These are phyloP conservation scores for Neuroterus valhalla DNA, from an alignment of 1,140 invertebrate genomes.

Conservation along the genomic window DNA sequence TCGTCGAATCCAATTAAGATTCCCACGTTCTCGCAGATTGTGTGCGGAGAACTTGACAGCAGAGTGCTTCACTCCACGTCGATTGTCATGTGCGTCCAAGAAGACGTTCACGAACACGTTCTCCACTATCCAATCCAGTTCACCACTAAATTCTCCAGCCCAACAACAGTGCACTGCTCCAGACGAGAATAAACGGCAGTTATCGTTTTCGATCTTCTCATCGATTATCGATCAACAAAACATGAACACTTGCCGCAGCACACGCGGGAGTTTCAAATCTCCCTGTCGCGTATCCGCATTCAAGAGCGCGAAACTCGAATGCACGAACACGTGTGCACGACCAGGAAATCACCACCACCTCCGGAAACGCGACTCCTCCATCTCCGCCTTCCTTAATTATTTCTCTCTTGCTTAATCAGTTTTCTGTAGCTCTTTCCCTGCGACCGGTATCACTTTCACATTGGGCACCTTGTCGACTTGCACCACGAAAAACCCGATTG, in stretches of 20 bases:
- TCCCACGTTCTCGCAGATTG: slow-evolving; percentile 23
- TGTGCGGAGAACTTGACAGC: neutral
- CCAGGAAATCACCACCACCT: no score
- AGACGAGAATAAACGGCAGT: neutral
- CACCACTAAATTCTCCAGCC: neutral
- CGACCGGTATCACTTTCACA: no score
- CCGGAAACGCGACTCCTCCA: no score
- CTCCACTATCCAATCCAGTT: neutral
- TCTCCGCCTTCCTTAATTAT: no score
- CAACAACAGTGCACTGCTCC: neutral
- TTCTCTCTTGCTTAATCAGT: no score
- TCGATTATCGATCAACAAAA: neutral
- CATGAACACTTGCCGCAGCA: neutral
- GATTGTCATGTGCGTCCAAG: slow-evolving; percentile 18
- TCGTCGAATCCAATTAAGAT: slow-evolving; percentile 22
- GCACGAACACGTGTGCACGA: neutral
- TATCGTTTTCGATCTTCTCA: neutral
- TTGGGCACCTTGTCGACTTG: no score
- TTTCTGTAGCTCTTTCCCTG: no score
- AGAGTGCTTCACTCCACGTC: neutral
- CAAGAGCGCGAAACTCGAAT: neutral
- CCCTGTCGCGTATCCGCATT: neutral
- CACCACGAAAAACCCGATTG: no score
- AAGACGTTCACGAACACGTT: slow-evolving; percentile 26
- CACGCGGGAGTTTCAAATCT: neutral